phyloP scores from a whole-genome alignment of 1,140 invertebrate genomes.

The Rhopalosiphum padi region DNA sequence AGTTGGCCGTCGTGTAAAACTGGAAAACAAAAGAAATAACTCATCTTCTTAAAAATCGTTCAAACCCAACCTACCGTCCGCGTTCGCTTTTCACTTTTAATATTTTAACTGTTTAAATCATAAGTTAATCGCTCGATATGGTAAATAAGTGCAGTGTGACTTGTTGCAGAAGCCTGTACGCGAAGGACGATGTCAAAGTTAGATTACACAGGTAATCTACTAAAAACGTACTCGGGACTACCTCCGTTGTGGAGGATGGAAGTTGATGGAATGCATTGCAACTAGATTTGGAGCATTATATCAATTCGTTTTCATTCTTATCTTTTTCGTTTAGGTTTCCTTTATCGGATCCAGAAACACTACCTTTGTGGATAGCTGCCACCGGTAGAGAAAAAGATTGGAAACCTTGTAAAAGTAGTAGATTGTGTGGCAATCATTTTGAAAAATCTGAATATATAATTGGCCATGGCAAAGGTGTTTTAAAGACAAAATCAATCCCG shows the following conservation, averaged over 20 bases:
- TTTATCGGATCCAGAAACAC: constrained; percentile 8
- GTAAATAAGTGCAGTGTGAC: constrained; percentile 45
- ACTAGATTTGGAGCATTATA: neutral
- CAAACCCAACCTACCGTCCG: neutral
- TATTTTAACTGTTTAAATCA: neutral
- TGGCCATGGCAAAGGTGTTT: constrained; percentile 44
- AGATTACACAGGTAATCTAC: constrained; percentile 46
- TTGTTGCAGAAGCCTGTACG: constrained; percentile 39
- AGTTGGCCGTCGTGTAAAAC: neutral
- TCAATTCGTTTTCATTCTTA: neutral
- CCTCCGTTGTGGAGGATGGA: constrained; percentile 29
- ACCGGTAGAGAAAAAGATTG: constrained; percentile 31
- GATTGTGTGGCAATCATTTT: constrained; percentile 53
- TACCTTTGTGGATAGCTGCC: constrained; percentile 20
- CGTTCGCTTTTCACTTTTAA: neutral
- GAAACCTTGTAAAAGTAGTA: constrained; percentile 50
- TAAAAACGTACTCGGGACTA: neutral
- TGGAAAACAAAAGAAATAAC: neutral
- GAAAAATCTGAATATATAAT: constrained; percentile 38
- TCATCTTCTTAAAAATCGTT: neutral
- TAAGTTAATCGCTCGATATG: neutral
- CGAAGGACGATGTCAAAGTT: neutral
- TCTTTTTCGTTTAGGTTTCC: constrained; percentile 35
- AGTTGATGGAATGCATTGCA: neutral
- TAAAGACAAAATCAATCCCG: constrained; percentile 30